Percentiles rank a stretch among this genome's conserved stretches.
phyloP scores from a whole-genome alignment of 2,888 invertebrate species.

The Serripes groenlandicus region DNA sequence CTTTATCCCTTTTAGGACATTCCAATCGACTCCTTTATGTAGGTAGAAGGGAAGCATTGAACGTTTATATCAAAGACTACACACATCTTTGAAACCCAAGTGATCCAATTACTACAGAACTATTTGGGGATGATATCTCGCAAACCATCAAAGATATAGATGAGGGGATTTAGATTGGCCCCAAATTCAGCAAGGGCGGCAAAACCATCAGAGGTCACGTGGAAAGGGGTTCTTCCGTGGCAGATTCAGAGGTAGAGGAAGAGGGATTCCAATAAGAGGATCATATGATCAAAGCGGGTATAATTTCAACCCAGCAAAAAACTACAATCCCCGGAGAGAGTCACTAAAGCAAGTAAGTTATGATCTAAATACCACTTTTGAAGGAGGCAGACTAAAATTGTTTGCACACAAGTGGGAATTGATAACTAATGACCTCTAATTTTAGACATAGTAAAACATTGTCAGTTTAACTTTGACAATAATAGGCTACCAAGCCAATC shows the following conservation, averaged over 20 bases:
- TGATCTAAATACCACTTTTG: slow-evolving; percentile 2
- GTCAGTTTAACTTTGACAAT: neutral
- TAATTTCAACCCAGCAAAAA: neutral
- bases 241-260: neutral
- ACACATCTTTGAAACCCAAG: slow-evolving; percentile 9
- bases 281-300: neutral
- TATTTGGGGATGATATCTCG: slow-evolving; percentile 4
- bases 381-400: slow-evolving; percentile 2
- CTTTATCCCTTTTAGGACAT: slow-evolving; percentile 33
- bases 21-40: slow-evolving; percentile 27
- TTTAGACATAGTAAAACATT: neutral
- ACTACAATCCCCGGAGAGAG: neutral
- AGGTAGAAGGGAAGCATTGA: neutral
- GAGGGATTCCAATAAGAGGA: neutral
- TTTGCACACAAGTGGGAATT: neutral
- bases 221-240: neutral
- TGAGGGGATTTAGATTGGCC: neutral
- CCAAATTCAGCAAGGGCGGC: neutral
- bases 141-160: slow-evolving; percentile 15
- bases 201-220: neutral
- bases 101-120: neutral
- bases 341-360: neutral
- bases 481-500: neutral
- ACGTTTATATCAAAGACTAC: slow-evolving; percentile 4
- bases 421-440: slow-evolving; percentile 5